Base-by-base conservation (phyloP, 2,888 invertebrate genomes). In the Aporophyla lueneburgensis region DNA sequence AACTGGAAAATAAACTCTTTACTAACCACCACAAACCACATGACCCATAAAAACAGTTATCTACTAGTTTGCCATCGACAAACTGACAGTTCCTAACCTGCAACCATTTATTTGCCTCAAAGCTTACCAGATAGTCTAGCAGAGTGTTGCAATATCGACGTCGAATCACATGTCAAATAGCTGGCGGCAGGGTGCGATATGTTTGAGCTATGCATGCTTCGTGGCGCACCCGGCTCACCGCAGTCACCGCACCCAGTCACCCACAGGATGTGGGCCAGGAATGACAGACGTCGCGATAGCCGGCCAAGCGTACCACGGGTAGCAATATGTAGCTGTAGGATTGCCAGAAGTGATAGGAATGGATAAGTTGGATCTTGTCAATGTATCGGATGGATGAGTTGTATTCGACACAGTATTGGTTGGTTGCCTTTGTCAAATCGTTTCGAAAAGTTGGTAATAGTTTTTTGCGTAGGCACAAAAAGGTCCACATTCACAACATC, bases 241-340 rank as follows among this genome's bases (percentile, higher is more conserved):
- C 67, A n/a, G 9, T 9, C 40, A 9, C 0, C 43, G 7, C 43
- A 43, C 67, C 67, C 67, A 54, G 67, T 67, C 86, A 83, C 89
- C 88, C 84, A 85, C 89, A 89, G 91, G 90, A 91, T 89, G 88
- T 85, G 85, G 87, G 86, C 83, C 87, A 88, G 86, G 80, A 80
- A 86, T 87, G 91, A 89, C 90, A 89, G 86, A 85, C 87, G 87
- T 88, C 87, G 86, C 83, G 89, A 90, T 91, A 89, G 79, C 83
- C 84, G 68, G 66, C 76, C 77, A 79, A 74, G 63, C 85, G 69
- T 84, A 76, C 51, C 51, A 80, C 74, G 77, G 81, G 74, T 72
- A 74, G 79, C 78, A 84, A 74, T 68, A 58, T 72, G 33, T n/a
- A 40, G 71, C 56, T 72, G 33, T 81, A 66, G 40, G 46, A 71